Evolutionary conservation across 1,140 invertebrate species (phyloP).

Genomic region (Magallana gigas): DNA sequence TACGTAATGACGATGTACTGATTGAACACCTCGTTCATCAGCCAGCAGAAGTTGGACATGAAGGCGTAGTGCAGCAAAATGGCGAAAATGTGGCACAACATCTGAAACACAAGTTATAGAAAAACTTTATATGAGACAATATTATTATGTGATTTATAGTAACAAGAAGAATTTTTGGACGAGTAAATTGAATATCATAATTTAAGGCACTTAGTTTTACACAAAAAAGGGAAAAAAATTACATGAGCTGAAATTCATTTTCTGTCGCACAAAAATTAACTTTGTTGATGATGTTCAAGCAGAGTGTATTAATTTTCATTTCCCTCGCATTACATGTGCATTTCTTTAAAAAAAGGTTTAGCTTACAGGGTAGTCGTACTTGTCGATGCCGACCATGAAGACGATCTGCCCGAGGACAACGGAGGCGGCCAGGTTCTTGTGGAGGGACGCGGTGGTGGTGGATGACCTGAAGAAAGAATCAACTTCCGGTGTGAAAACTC

Average conservation of each 20-base stretch:
- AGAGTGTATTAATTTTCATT: no score
- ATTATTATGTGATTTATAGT: no score
- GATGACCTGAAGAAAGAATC: conserved; percentile 71
- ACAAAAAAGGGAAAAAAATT: no score
- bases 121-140: no score
- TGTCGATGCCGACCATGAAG: conserved; percentile 78
- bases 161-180: no score
- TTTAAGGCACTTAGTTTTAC: no score
- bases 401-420: conserved; percentile 74
- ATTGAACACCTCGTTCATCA: conserved; percentile 81
- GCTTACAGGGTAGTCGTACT: conserved; percentile 71
- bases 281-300: no score
- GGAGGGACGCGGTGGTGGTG: conserved; percentile 76
- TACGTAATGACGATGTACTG: conserved; percentile 80
- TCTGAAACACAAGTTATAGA: conserved; percentile 62
- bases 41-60: conserved; percentile 80
- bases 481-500: not conserved
- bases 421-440: conserved; percentile 77
- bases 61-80: conserved; percentile 80
- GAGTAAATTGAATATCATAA: no score
- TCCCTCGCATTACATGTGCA: no score
- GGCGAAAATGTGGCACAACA: conserved; percentile 78
- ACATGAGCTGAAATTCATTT: no score
- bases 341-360: not conserved
- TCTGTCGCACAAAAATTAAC: no score